Evolutionary conservation across 2,888 invertebrate genomes (phyloP), one percentile per base, ranked within the genome.

Genomic region (Syritta pipiens): DNA sequence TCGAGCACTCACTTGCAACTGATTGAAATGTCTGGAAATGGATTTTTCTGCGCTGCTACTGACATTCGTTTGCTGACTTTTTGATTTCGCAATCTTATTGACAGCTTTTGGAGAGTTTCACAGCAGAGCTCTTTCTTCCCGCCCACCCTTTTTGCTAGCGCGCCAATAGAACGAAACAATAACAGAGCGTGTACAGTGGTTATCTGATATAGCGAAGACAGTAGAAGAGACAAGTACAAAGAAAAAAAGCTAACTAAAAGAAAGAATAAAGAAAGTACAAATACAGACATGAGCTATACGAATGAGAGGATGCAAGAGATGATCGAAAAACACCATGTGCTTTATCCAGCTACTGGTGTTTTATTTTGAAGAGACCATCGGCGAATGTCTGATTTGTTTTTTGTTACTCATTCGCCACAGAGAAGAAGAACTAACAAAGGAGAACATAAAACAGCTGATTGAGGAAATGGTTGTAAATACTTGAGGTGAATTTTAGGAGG

Each of bases 31-130:
- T 72, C 62, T 63, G 55, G 37, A 72, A 72, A 63, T 26, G 59
- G 65, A 77, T 72, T 77, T 71, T 53, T 63, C 65, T 72, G 49
- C 26, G 67, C 55, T 63, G 28, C 59, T 71, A 77, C 71, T 77
- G 71, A 40, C 59, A 77, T 59, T 77, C 60, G 35, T 72, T 67
- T 60, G 74, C 74, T 79, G 79, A 74, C 67, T 74, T 67, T 57
- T 74, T 67, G 74, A 79, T 79, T 72, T 74, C 79, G 74, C 68
- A 79, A 79, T 79, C 74, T 68, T 79, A 79, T 79, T 74, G 79
- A 79, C 79, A 74, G 68, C 67, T 76, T n/a, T n/a, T n/a, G n/a
- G n/a, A n/a, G n/a, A n/a, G n/a, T n/a, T n/a, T n/a, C n/a, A n/a
- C n/a, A n/a, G n/a, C n/a, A n/a, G n/a, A n/a, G n/a, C 62, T 48